These are phyloP conservation scores for Pangasius sanitwongsei DNA, from an alignment of 2,797 vertebrate species.

Conservation along the genomic window DNA sequence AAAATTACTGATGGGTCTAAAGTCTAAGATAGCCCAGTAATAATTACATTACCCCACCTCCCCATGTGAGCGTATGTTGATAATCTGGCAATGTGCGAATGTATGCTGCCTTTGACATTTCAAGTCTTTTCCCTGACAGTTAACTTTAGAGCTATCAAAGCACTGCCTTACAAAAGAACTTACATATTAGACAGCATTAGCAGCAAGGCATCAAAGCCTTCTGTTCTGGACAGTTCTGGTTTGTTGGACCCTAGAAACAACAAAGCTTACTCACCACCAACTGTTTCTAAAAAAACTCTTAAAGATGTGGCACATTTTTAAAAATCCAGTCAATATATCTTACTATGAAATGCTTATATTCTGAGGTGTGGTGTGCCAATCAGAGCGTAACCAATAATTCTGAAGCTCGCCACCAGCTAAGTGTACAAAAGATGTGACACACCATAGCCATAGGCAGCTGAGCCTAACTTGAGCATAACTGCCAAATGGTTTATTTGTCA, in stretches of 20 bases:
- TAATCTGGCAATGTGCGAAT: not conserved
- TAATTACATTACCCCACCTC: not conserved
- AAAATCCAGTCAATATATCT: not conserved
- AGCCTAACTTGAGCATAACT: not conserved
- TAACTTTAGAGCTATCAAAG: not conserved
- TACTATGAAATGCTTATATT: not conserved
- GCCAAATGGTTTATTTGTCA: slow-evolving; percentile 18
- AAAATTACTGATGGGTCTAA: not conserved
- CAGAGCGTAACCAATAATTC: not conserved
- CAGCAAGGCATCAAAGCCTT: not conserved
- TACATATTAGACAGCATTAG: not conserved
- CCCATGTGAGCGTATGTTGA: not conserved
- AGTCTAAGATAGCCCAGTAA: not conserved
- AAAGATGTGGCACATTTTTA: not conserved
- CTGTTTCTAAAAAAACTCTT: not conserved
- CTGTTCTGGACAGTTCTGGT: not conserved
- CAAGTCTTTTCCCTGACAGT: not conserved
- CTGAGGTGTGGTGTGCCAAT: not conserved
- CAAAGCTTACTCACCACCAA: not conserved
- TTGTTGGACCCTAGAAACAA: not conserved
- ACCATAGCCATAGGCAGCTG: not conserved
- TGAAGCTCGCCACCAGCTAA: not conserved
- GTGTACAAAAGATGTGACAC: not conserved
- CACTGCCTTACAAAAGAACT: not conserved
- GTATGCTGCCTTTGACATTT: not conserved